Evolutionary conservation across 2,888 invertebrate genomes (phyloP), one percentile per base, ranked within the genome.

Genomic region (Hecatera dysodea): DNA sequence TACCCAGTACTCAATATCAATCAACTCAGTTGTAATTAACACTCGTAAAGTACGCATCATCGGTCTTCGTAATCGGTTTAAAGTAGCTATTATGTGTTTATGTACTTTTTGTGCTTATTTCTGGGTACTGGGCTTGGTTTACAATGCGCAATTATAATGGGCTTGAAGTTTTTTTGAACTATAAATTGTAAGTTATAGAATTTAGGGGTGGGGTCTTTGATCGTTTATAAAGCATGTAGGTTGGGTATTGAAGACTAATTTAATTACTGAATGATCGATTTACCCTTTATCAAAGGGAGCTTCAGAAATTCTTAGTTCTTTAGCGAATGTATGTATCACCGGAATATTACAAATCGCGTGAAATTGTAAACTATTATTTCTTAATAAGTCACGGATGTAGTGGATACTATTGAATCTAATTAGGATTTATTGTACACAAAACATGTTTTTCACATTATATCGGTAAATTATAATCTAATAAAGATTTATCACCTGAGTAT

Each of bases 11-110:
- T 67, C 53, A 65, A 50, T 79, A 68, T 81, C 78, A 80, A 81
- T 81, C 78, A 78, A 46, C 66, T 68, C 48, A 7, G 29, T 71
- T 44, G 76, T 77, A 83, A 85, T 84, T 85, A 85, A 55, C 56
- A 75, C 46, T 85, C 81, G 78, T 84, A 81, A 84, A 84, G 63
- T 85, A 81, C 83, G 83, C 83, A 78, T 81, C 81, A 83, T 77
- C 75, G 71, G 78, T 81, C 73, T 66, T 56, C 22, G 55, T 84
- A 75, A 82, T 82, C 62, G 75, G 57, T 80, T 53, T 46, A 76
- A 53, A 64, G 75, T 79, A 75, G 61, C 72, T 46, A 74, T 75
- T 80, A 68, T 75, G 70, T 78, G 50, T 78, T 75, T 78, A 70
- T 71, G 42, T 78, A 64, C 11, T 66, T 70, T 75, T 70, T 78